These are phyloP conservation scores for Pipra filicauda DNA, from an alignment of 2,113 vertebrate genomes.

Conservation along the genomic window DNA sequence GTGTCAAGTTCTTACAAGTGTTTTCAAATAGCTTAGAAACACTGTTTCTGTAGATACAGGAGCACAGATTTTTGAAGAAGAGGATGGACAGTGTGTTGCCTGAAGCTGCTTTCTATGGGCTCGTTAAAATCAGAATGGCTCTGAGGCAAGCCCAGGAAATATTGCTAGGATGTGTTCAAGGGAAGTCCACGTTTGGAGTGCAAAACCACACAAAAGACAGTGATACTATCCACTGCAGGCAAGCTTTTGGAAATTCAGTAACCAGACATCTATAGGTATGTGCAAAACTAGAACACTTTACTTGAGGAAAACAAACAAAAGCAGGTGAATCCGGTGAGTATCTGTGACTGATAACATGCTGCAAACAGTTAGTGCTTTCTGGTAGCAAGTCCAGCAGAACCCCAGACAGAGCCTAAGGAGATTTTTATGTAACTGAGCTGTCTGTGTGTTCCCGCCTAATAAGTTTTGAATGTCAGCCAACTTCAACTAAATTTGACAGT, in stretches of 20 bases:
- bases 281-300: background rate
- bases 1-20: background rate
- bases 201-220: background rate
- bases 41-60: background rate
- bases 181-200: background rate
- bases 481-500: background rate
- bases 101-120: background rate
- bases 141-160: background rate
- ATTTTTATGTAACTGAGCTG: constrained; percentile 2
- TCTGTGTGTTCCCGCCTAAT: background rate
- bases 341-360: background rate
- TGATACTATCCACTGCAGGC: accelerated
- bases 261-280: background rate
- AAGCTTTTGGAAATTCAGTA: background rate
- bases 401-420: background rate
- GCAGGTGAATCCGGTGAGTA: background rate
- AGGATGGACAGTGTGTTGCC: background rate
- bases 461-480: constrained; percentile 34
- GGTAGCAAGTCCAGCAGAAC: background rate
- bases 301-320: background rate
- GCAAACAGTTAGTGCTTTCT: background rate
- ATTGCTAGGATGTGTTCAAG: background rate
- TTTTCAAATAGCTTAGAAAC: background rate
- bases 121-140: background rate
- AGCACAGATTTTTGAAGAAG: background rate